phyloP scores from a whole-genome alignment of 2,797 vertebrate species.

The Sparidentex hasta region DNA sequence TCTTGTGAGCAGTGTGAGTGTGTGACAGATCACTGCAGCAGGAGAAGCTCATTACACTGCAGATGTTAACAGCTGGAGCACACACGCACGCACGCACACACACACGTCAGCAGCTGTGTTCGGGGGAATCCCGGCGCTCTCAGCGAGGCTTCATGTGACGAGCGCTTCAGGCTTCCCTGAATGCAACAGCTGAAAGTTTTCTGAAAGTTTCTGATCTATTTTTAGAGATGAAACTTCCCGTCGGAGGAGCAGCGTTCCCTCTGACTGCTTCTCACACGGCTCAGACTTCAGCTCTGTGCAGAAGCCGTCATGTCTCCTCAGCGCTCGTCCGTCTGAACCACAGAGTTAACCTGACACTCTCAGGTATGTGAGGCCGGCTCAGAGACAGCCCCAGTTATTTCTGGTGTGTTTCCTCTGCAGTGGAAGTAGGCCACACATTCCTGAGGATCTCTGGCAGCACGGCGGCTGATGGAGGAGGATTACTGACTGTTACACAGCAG shows the following conservation, averaged over 20 bases:
- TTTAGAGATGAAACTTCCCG: no score
- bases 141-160: no score
- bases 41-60: conserved; percentile 10
- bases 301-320: no score
- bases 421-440: conserved; percentile 58
- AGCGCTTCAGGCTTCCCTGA: no score
- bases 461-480: conserved; percentile 54
- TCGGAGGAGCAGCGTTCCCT: no score
- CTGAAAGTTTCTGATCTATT: no score
- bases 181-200: no score
- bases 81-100: conserved; percentile 19
- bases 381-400: conserved; percentile 46
- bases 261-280: no score
- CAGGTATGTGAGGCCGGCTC: conserved; percentile 17
- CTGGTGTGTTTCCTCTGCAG: conserved; percentile 29
- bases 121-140: no score
- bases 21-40: conserved; percentile 3
- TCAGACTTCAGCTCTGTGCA: no score
- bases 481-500: no score
- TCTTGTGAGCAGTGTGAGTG: neutral
- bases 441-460: conserved; percentile 36
- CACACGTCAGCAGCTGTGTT: no score
- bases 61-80: conserved; percentile 28
- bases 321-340: neutral
- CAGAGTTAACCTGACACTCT: neutral